These are phyloP conservation scores for Zaprionus africanus DNA, from an alignment of 1,140 invertebrate species.

Conservation along the genomic window DNA sequence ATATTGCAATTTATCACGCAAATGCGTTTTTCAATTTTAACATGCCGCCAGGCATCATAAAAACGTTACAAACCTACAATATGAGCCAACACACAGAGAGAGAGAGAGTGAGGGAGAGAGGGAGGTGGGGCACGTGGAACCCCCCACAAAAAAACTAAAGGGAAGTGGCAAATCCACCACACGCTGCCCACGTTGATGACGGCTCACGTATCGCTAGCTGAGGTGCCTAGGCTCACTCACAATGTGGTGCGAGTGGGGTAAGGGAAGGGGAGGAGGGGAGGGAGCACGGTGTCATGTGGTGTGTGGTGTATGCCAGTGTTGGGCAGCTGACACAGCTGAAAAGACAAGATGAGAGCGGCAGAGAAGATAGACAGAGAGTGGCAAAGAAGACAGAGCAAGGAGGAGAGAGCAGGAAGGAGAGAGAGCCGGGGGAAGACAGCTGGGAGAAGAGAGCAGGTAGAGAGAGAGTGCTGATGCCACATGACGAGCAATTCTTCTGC, in stretches of 20 bases:
- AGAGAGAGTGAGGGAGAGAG: background rate
- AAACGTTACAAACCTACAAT: constrained; percentile 83
- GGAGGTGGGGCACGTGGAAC: background rate
- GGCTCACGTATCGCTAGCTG: constrained; percentile 43
- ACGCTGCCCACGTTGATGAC: constrained; percentile 49
- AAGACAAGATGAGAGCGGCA: background rate
- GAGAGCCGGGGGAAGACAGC: background rate
- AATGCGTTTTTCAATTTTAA: constrained; percentile 85
- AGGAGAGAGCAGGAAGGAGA: background rate
- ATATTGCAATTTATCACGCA: constrained; percentile 85
- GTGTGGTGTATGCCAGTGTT: constrained; percentile 3
- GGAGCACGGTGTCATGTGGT: background rate
- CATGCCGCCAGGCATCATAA: constrained; percentile 84
- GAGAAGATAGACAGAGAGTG: background rate
- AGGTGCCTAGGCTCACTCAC: background rate
- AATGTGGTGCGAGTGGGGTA: background rate
- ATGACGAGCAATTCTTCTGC: background rate
- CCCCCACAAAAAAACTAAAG: constrained; percentile 24
- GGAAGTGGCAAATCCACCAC: constrained; percentile 46
- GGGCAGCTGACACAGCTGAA: background rate
- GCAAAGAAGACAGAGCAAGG: background rate
- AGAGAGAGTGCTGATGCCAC: background rate
- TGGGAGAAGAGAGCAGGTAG: too few relatives aligned
- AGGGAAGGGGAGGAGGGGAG: background rate
- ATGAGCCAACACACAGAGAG: constrained; percentile 64